Evolutionary conservation across 2,113 vertebrate species (phyloP).

Genomic region (Rhodinocichla rosea): DNA sequence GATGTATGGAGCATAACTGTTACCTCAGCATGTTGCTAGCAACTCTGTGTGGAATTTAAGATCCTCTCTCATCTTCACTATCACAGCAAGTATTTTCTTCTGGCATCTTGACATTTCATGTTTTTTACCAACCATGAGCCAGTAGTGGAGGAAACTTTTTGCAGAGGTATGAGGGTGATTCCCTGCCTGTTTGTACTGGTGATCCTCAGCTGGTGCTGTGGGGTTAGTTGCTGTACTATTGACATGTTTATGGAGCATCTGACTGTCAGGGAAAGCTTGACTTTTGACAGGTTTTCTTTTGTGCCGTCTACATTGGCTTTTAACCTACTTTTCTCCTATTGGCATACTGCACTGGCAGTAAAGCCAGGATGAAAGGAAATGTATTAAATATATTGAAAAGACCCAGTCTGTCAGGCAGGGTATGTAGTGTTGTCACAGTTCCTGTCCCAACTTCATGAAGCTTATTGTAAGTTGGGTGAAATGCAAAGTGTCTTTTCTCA

Average conservation of each 20-base stretch:
- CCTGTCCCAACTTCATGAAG: background rate
- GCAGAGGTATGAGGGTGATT: background rate
- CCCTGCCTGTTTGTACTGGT: background rate
- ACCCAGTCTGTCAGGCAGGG: background rate
- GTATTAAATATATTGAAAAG: background rate
- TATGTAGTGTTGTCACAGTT: background rate
- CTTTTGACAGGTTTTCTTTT: background rate
- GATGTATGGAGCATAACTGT: background rate
- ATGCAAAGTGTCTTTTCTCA: background rate
- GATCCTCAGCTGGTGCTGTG: background rate
- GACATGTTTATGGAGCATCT: background rate
- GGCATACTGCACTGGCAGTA: background rate
- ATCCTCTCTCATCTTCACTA: background rate
- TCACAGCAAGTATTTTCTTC: background rate
- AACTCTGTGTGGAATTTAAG: background rate
- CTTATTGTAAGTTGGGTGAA: background rate
- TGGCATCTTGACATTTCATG: background rate
- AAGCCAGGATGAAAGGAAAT: background rate
- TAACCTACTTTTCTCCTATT: background rate
- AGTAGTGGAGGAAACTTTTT: background rate
- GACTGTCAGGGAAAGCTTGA: background rate
- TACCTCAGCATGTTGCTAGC: conserved; percentile 15
- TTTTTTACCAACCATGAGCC: background rate
- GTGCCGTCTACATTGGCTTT: background rate
- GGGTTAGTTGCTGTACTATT: background rate